Conservation (phyloP, 2,113 vertebrate species). For the Patagioenas fasciata region DNA sequence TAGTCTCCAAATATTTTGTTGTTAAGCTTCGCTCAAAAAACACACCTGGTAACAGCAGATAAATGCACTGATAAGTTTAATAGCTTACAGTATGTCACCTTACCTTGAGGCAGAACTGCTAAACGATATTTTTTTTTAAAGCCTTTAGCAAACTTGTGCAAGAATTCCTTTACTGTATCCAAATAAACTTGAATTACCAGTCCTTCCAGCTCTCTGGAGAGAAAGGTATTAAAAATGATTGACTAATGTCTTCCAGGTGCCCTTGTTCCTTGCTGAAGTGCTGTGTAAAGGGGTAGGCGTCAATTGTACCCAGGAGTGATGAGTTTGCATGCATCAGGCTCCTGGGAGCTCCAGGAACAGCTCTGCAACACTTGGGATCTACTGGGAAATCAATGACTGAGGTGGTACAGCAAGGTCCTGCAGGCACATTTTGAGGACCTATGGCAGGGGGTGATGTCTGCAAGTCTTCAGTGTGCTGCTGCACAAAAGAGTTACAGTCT, state of each 20-base stretch:
- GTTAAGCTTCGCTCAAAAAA: neutral
- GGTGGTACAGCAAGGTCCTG: neutral
- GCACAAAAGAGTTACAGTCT: neutral
- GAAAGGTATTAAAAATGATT: neutral
- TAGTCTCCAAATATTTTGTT: neutral
- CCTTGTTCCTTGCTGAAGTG: neutral
- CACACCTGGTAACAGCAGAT: neutral
- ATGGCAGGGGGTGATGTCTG: neutral
- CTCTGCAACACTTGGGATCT: neutral
- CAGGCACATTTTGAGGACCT: neutral
- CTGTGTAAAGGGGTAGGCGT: neutral
- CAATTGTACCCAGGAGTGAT: neutral
- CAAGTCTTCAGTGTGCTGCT: neutral
- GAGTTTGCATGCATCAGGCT: neutral
- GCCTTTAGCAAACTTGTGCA: neutral
- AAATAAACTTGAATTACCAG: neutral
- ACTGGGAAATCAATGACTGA: neutral
- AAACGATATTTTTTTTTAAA: neutral
- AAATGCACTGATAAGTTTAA: neutral
- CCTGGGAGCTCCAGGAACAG: neutral
- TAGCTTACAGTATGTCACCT: neutral
- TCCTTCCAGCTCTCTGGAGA: neutral
- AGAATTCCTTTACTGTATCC: rapidly evolving
- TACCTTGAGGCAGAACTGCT: neutral
- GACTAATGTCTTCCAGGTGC: neutral